phyloP scores from a whole-genome alignment of 92 coral and sea anemone genomes.

The Palythoa grandis region DNA sequence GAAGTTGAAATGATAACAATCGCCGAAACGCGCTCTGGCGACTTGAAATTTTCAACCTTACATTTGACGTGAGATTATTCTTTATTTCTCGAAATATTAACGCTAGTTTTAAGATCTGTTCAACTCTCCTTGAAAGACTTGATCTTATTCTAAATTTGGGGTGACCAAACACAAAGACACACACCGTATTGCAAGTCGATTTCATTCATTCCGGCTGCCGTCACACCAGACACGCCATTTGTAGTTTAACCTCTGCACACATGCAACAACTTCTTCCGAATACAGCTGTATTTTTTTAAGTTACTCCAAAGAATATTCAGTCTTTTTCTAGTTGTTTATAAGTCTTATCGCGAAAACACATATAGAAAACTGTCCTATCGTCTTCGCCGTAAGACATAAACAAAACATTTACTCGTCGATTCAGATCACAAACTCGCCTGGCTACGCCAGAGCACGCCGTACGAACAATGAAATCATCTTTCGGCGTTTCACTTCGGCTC shows the following conservation, averaged over 20 bases:
- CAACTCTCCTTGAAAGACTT: neutral
- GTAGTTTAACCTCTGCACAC: too few species aligned
- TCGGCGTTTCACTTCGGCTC: neutral
- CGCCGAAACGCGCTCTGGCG: neutral
- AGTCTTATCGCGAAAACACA: neutral
- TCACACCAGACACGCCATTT: constrained; percentile 15
- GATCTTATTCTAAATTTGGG: neutral
- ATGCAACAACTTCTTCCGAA: neutral
- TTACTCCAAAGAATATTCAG: neutral
- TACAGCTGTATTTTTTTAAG: neutral
- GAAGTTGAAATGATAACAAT: neutral
- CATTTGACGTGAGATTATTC: neutral
- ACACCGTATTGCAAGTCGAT: neutral
- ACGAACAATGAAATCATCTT: neutral
- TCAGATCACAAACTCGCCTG: neutral
- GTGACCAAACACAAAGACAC: neutral
- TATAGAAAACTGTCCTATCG: neutral
- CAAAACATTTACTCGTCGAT: constrained; percentile 24
- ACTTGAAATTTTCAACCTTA: neutral
- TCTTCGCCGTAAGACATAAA: constrained; percentile 8
- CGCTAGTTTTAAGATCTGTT: neutral
- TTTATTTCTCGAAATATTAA: neutral
- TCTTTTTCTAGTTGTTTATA: neutral
- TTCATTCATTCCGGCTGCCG: constrained; percentile 31
- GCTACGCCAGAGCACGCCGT: constrained; percentile 28